Conservation (phyloP, 1,140 invertebrate genomes). For the Philopotamus ludificatus region DNA sequence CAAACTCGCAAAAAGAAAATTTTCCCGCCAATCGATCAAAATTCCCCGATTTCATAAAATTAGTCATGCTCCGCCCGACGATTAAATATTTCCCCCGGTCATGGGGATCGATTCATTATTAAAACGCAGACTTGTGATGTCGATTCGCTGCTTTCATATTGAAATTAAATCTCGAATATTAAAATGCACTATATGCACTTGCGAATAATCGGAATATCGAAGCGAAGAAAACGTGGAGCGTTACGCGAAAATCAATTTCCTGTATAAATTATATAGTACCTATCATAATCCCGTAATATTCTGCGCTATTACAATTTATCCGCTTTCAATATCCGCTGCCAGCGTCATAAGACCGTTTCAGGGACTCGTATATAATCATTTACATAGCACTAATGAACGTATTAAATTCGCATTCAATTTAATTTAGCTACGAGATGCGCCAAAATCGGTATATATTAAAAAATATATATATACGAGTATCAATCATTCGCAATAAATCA, state of each 20-base stretch:
- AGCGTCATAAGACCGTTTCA: not conserved
- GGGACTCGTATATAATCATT: too few relatives aligned
- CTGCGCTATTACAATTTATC: conserved; percentile 13
- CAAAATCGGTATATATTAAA: too few relatives aligned
- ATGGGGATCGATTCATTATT: not conserved
- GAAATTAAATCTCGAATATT: too few relatives aligned
- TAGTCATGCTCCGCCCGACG: too few relatives aligned
- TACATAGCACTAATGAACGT: too few relatives aligned
- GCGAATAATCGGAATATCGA: conserved; percentile 1
- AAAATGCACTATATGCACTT: too few relatives aligned
- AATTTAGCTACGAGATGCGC: too few relatives aligned
- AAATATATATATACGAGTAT: too few relatives aligned
- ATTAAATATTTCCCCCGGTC: not conserved
- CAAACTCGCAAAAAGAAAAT: not conserved
- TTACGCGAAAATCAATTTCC: conserved; percentile 5
- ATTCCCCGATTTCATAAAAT: not conserved
- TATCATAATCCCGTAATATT: not conserved
- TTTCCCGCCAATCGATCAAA: not conserved
- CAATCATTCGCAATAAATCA: too few relatives aligned
- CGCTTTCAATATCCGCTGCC: conserved; percentile 14
- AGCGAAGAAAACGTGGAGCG: conserved; percentile 3
- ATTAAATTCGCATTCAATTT: too few relatives aligned
- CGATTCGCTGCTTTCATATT: not conserved
- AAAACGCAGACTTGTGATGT: not conserved
- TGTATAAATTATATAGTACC: not conserved